These are phyloP conservation scores for Theristicus caerulescens DNA, from an alignment of 2,113 vertebrate species.

Conservation along the genomic window DNA sequence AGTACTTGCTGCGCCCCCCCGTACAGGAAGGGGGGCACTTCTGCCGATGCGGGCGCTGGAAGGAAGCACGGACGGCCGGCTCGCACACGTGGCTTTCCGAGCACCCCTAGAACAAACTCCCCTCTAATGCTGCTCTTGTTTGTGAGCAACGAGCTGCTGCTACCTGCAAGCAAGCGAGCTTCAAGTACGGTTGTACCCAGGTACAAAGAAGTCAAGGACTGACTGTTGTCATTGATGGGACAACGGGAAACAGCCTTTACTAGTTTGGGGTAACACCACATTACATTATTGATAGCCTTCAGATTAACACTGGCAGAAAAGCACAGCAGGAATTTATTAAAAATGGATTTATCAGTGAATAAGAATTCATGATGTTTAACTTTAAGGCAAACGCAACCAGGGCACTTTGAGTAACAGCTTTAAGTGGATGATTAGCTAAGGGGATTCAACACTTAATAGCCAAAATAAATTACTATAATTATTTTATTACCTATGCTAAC, in stretches of 20 bases:
- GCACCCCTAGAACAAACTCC: neutral
- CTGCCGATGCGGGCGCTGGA: neutral
- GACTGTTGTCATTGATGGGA: neutral
- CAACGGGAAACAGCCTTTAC: constrained; percentile 13
- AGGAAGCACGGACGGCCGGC: neutral
- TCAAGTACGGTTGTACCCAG: neutral
- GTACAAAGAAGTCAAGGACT: neutral
- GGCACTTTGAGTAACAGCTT: constrained; percentile 72
- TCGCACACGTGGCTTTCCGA: neutral
- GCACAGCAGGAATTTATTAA: constrained; percentile 61
- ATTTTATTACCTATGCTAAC: constrained; percentile 81
- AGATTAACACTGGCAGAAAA: constrained; percentile 22
- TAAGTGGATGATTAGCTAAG: constrained; percentile 77
- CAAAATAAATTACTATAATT: constrained; percentile 81
- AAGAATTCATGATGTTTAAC: constrained; percentile 69
- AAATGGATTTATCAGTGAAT: constrained; percentile 64
- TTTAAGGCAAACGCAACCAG: constrained; percentile 68
- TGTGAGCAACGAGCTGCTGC: neutral
- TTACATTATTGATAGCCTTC: constrained; percentile 18
- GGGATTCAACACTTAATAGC: constrained; percentile 77
- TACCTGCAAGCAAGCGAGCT: neutral
- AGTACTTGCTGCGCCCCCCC: neutral
- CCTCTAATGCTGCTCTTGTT: neutral
- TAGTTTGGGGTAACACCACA: neutral
- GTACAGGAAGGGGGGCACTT: neutral